Base-by-base conservation (phyloP, 2,888 invertebrate species). In the Oxyteleia sp. region DNA sequence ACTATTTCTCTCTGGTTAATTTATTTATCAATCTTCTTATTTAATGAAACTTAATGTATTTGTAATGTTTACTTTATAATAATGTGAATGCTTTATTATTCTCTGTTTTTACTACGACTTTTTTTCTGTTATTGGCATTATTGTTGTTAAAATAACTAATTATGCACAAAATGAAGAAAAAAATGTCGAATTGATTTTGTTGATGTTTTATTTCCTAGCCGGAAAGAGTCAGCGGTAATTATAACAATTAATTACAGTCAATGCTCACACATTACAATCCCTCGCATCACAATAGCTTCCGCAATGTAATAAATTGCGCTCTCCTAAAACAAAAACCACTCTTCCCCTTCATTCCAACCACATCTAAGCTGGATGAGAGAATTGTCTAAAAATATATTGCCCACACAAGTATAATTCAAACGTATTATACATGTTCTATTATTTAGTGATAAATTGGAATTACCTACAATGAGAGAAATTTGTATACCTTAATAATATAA, bases 261-360 rank as follows among this genome's bases (percentile, higher is more conserved):
- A 59, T 23, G 26, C 59, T 59, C 68, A 41, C 59, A 68, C 51
- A 68, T 68, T 66, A 55, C 64, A 55, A 64, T 64, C 23, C 26
- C 15, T 66, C 75, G 23, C 63, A 75, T 75, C 35, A 66, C 64
- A 75, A 66, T 75, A 75, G 55, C 57, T 49, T 13, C 51, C 51
- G 45, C 79, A 57, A 64, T 57, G 79, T 72, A 66, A 80, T 72
- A 80, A 80, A 80, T 80, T 63, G 51, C 45, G 45, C 66, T 64
- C 51, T 41, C 43, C 66, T 61, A 78, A 63, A 71, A 79, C 79
- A 71, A 79, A 79, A 71, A 69, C 78, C 78, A 45, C 63, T 55
- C 45, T 53, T 63, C 53, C 69, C 63, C 80, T 63, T 72, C 59
- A 66, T 64, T 72, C 57, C 57, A 59, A 79, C 80, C 72, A 23